phyloP scores from a whole-genome alignment of 2,888 invertebrate species.

The Drosophila kanekoi region DNA sequence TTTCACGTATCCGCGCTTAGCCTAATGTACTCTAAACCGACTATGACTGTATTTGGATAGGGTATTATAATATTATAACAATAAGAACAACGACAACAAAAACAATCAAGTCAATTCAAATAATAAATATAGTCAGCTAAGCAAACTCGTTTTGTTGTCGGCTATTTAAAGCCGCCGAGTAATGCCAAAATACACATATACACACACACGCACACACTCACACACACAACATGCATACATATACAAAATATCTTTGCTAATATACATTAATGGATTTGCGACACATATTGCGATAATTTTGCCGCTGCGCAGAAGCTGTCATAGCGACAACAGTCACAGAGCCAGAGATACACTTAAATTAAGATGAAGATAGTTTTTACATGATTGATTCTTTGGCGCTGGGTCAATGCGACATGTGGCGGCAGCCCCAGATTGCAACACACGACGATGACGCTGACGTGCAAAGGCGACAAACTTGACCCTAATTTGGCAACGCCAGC shows the following conservation, averaged over 20 bases:
- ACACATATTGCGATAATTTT: constrained; percentile 34
- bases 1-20: neutral
- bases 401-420: constrained; percentile 35
- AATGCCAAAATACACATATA: constrained; percentile 34
- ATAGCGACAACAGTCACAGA: constrained; percentile 13
- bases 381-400: constrained; percentile 56
- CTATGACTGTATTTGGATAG: neutral
- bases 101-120: constrained; percentile 7
- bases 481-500: constrained; percentile 61
- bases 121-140: constrained; percentile 21
- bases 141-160: constrained; percentile 40
- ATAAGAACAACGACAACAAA: constrained; percentile 11
- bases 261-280: constrained; percentile 64
- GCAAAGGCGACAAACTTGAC: constrained; percentile 66
- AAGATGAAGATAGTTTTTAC: constrained; percentile 4
- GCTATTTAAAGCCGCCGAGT: constrained; percentile 44
- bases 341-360: neutral
- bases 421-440: constrained; percentile 30
- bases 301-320: constrained; percentile 39
- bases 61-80: constrained; percentile 13
- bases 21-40: neutral
- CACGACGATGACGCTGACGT: constrained; percentile 38
- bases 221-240: constrained; percentile 6
- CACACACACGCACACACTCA: neutral
- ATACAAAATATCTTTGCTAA: constrained; percentile 52